Evolutionary conservation across 2,888 invertebrate genomes (phyloP).

Genomic region (Bugulina stolonifera): DNA sequence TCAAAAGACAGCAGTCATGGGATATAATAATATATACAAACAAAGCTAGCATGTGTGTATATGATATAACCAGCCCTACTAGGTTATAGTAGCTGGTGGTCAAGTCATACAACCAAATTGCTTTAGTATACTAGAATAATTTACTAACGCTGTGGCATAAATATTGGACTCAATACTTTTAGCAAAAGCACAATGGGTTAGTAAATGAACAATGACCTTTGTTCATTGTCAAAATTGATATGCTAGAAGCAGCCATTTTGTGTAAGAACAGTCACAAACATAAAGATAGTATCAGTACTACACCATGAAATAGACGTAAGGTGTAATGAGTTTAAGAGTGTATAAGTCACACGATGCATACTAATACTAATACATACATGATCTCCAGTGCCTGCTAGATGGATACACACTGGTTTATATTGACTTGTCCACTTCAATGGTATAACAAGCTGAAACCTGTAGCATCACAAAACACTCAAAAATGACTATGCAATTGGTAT

Average conservation of each 20-base stretch:
- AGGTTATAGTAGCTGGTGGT: too few relatives aligned
- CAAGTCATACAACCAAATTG: too few relatives aligned
- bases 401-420: conserved; percentile 68
- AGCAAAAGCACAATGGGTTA: too few relatives aligned
- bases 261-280: not conserved
- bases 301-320: not conserved
- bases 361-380: conserved; percentile 80
- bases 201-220: not conserved
- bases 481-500: too few relatives aligned
- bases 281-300: not conserved
- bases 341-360: not conserved
- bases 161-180: too few relatives aligned
- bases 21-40: too few relatives aligned
- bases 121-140: too few relatives aligned
- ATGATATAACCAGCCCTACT: too few relatives aligned
- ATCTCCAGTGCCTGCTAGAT: conserved; percentile 94
- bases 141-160: too few relatives aligned
- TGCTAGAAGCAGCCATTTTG: not conserved
- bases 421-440: conserved; percentile 71
- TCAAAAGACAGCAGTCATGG: too few relatives aligned
- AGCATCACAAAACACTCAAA: too few relatives aligned
- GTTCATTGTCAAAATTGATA: not conserved
- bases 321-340: not conserved
- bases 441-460: conserved; percentile 62
- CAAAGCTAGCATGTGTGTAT: too few relatives aligned